Evolutionary conservation across 1,140 invertebrate genomes (phyloP), one percentile per base, ranked within the genome.

Genomic region (Brachionus asplanchnoidis): DNA sequence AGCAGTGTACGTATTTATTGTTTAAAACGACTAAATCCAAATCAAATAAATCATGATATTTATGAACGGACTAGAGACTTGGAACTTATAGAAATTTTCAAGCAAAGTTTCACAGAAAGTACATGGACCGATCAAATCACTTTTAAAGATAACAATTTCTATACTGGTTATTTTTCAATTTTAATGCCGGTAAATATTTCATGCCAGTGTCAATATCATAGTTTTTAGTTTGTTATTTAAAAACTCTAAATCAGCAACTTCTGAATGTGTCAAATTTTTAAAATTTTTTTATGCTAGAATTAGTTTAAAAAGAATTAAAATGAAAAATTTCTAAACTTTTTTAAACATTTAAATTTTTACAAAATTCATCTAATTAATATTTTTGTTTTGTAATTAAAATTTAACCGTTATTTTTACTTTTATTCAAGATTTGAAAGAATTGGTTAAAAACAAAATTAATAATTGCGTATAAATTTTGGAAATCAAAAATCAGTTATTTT

Each of bases 101-200:
- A 65, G 9, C 32, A 82, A 20, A 82, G 79, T 46, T 65, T 82
- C 23, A 77, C 42, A 8, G 44, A 50, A 77, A 77, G n/a, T 77
- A 5, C 44, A 23, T 77, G 73, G 73, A 36, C 32, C 11, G 73
- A 77, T 77, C 17, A 77, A 26, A 26, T 23, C 2, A n/a, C 6
- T 77, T 11, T 26, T 23, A 77, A 14, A 26, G 73, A 46, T 20
- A 36, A 23, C 42, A 75, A 75, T 2, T 77, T 77, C 26, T 77
- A 77, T 12, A 28, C 20, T 26, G 73, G 73, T 50, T 77, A 77
- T 50, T 77, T 50, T 77, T 77, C 20, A 23, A 4, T 77, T 26
- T 77, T 77, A 23, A 50, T 50, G 20, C 44, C 44, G 2, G 17
- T 50, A 50, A 77, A 77, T 50, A 26, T 50, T 50, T 46, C 73